phyloP scores from a whole-genome alignment of 2,113 vertebrate genomes.

The Albula glossodonta region DNA sequence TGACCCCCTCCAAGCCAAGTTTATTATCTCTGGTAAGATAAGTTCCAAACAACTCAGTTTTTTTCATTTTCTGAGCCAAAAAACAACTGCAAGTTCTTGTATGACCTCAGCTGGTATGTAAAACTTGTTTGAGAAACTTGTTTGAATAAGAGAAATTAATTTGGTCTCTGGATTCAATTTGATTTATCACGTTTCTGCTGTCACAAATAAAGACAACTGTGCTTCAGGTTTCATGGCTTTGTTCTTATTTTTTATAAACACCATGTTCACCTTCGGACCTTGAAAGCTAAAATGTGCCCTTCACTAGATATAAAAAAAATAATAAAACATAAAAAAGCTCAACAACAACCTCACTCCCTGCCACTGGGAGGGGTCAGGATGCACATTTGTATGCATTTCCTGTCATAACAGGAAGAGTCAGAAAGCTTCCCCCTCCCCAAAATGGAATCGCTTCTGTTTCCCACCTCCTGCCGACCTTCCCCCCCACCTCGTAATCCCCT shows the following conservation, averaged over 20 bases:
- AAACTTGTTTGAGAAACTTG: not conserved
- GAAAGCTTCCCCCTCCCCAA: constrained; percentile 79
- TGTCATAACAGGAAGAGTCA: constrained; percentile 90
- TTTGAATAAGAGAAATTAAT: not conserved
- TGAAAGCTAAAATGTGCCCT: not conserved
- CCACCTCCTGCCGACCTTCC: constrained; percentile 71
- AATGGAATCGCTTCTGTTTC: constrained; percentile 79
- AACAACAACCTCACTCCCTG: constrained; percentile 76
- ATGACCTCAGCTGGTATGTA: no score
- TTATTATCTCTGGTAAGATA: not conserved
- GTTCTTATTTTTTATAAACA: not conserved
- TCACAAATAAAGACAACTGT: not conserved
- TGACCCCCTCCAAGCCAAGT: not conserved
- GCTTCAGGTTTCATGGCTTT: not conserved
- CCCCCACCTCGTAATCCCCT: constrained; percentile 26
- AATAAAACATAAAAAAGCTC: constrained; percentile 69
- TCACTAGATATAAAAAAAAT: not conserved
- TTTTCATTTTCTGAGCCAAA: not conserved
- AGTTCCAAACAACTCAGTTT: not conserved
- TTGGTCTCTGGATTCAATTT: not conserved
- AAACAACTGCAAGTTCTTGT: not conserved
- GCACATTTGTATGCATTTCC: constrained; percentile 88
- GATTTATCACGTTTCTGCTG: no score
- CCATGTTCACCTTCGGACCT: not conserved
- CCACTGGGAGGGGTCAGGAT: constrained; percentile 82